A percentile compares a stretch with the other conserved stretches of the same genome.
Conservation (phyloP, 2,888 invertebrate species). For the Slavum lentiscoides region DNA sequence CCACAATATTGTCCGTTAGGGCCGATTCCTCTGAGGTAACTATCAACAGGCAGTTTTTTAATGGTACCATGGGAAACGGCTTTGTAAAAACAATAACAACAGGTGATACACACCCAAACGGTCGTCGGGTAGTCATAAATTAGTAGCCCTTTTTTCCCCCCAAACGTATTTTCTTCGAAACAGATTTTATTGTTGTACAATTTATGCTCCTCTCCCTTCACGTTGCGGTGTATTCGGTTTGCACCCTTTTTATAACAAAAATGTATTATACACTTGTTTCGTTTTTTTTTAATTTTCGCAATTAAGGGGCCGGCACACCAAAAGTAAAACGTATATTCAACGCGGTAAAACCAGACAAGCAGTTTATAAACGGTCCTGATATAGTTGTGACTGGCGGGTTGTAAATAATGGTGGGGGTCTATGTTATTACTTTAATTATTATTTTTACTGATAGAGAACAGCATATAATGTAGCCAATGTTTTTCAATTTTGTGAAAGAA, state of each 20-base stretch:
- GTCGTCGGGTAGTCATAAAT: conserved; percentile 34
- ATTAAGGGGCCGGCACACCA: too few species aligned
- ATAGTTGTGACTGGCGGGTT: too few species aligned
- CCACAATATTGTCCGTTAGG: background rate
- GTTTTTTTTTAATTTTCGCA: background rate
- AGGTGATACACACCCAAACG: conserved; percentile 41
- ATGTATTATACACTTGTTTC: background rate
- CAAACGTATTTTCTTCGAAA: conserved; percentile 11
- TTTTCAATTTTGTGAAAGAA: too few species aligned
- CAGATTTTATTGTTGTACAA: conserved; percentile 42
- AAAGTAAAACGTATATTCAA: too few species aligned
- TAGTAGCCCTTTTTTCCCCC: conserved; percentile 9
- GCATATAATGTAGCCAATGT: too few species aligned
- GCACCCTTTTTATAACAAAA: background rate
- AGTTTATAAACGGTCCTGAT: too few species aligned
- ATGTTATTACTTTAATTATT: too few species aligned
- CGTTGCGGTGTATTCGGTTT: background rate
- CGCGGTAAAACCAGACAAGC: too few species aligned
- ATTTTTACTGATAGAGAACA: too few species aligned
- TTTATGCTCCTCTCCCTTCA: background rate
- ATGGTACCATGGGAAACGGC: background rate
- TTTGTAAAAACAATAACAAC: conserved; percentile 44
- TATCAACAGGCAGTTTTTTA: conserved; percentile 28
- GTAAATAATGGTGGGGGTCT: too few species aligned
- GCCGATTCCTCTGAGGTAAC: background rate